These are phyloP conservation scores for Nothocercus nigrocapillus DNA, from an alignment of 2,113 vertebrate genomes.

Conservation along the genomic window DNA sequence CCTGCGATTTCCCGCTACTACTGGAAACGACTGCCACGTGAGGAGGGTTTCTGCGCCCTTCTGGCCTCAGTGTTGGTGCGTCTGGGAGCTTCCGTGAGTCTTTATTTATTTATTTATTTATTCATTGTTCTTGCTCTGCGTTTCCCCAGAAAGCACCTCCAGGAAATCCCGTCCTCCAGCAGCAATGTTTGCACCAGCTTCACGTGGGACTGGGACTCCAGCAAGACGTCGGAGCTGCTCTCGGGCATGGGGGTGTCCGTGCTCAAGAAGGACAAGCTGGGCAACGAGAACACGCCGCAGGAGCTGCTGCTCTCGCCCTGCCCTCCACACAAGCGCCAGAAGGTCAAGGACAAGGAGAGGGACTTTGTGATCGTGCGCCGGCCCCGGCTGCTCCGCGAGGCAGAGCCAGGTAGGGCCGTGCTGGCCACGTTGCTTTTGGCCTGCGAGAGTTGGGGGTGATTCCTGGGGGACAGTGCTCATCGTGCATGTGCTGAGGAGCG, in stretches of 20 bases:
- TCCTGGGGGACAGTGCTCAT: not conserved
- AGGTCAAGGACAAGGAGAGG: slow-evolving; percentile 78
- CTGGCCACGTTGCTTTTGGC: accelerated
- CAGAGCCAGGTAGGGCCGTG: slow-evolving; percentile 61
- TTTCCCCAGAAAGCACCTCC: slow-evolving; percentile 80
- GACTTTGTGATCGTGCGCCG: slow-evolving; percentile 82
- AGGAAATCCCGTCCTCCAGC: slow-evolving; percentile 79
- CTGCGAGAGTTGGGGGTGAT: not conserved
- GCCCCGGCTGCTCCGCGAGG: slow-evolving; percentile 75
- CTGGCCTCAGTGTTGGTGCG: not conserved
- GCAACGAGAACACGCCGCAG: slow-evolving; percentile 84
- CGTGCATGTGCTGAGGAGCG: not conserved
- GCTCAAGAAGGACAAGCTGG: slow-evolving; percentile 77
- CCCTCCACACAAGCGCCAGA: slow-evolving; percentile 78
- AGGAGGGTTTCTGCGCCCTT: not conserved
- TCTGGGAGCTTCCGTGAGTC: not conserved
- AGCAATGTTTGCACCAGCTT: slow-evolving; percentile 72
- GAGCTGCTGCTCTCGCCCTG: slow-evolving; percentile 77
- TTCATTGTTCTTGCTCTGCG: not conserved
- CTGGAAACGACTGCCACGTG: too few species aligned
- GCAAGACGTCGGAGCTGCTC: slow-evolving; percentile 66
- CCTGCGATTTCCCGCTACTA: accelerated
- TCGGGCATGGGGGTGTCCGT: slow-evolving; percentile 71
- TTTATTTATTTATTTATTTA: too few species aligned
- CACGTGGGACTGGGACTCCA: slow-evolving; percentile 69